Conservation (phyloP, 37 sponge, comb jelly and placozoan genomes). For the Haliclona indistincta region DNA sequence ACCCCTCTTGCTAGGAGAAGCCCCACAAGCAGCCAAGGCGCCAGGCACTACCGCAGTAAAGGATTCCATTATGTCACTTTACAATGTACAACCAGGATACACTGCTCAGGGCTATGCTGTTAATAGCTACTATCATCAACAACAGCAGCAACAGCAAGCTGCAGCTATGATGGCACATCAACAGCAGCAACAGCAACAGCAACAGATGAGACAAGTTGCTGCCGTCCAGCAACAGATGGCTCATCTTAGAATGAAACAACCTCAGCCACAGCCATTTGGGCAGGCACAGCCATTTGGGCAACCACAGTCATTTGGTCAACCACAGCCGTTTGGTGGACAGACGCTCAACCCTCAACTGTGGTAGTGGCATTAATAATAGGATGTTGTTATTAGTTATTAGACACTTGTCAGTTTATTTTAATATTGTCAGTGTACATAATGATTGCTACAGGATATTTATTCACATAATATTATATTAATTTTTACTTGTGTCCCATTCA, state of each 20-base stretch:
- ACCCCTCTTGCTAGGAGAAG: not conserved
- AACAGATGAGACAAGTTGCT: conserved; percentile 9
- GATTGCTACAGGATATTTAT: too few relatives aligned
- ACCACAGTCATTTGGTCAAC: not conserved
- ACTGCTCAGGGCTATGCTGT: conserved; percentile 51
- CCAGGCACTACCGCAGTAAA: conserved; percentile 25
- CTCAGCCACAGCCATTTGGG: not conserved
- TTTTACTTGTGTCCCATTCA: too few relatives aligned
- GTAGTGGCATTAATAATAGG: conserved; percentile 15
- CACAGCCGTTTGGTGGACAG: conserved; percentile 13
- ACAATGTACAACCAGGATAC: conserved; percentile 43
- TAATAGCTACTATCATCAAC: conserved; percentile 41
- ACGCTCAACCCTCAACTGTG: conserved; percentile 63
- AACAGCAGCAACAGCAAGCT: conserved; percentile 59
- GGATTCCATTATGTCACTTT: conserved; percentile 75
- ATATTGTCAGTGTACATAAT: too few relatives aligned
- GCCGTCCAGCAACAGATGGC: conserved; percentile 65
- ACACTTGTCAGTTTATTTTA: too few relatives aligned
- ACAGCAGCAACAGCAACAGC: conserved; percentile 40
- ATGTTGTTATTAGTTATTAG: too few relatives aligned
- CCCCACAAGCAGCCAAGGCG: not conserved
- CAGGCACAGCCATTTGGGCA: conserved; percentile 5
- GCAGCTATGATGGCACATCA: conserved; percentile 60
- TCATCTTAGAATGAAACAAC: conserved; percentile 44
- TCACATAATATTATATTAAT: too few relatives aligned